Base-by-base conservation (phyloP, 2,113 vertebrate genomes). In the Cairina moschata region DNA sequence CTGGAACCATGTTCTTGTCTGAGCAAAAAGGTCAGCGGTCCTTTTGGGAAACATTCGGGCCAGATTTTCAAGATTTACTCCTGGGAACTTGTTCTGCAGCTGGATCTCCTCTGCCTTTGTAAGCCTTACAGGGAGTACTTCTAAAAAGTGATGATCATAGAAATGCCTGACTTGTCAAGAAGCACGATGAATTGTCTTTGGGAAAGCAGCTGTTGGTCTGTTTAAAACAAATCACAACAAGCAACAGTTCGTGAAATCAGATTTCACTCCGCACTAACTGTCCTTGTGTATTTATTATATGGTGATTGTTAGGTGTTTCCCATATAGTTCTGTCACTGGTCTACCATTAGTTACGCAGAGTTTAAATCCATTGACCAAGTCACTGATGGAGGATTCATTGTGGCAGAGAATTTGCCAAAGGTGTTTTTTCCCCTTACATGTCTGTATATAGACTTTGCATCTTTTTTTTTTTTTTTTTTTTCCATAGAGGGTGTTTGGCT, bases 171-270 rank as follows among this genome's bases (percentile, higher is more conserved):
- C 29, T 73, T 71, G 69, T 87, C 86, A 86, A 68, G 74, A 77
- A 88, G 59, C 38, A 83, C 71, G 26, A 75, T 68, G 38, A 79
- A 12, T 74, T 93, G 3, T 28, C 75, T 95, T 95, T 85, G 34
- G 69, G 84, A 91, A 83, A 50, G 40, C 67, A 69, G 16, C 77
- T 95, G 76, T 17, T 88, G 81, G 71, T 88, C 71, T 0, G 0
- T 62, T 55, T 38, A 28, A 63, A 63, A 87, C 22, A 92, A 83
- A 91, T 93, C 75, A 48, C 36, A 88, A 74, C 36, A 86, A 77
- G 56, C 60, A 72, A 44, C 63, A 86, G 88, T 95, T 81, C 83
- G 42, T 34, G 54, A 91, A 94, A 93, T 94, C 13, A 78, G 7
- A 89, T 93, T 88, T 86, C 34, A 67, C 50, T 94, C 73, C 68